Evolutionary conservation across 2,888 invertebrate species (phyloP).

Genomic region (Micropterix aruncella): DNA sequence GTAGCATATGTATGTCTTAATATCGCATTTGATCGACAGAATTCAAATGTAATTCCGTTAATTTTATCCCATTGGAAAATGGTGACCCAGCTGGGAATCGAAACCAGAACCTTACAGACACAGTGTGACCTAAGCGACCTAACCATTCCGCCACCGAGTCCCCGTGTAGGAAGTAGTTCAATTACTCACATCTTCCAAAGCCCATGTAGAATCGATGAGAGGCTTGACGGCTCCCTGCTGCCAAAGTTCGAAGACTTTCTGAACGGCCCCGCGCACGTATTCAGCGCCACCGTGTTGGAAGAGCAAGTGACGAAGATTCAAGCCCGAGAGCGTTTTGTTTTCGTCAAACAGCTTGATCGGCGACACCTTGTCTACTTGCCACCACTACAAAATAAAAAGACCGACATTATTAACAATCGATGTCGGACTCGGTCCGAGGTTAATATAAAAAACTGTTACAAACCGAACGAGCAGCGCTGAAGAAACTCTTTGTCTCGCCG

Average conservation of each 20-base stretch:
- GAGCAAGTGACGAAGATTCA: constrained; percentile 72
- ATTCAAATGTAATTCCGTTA: too few species aligned
- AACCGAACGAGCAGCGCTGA: constrained; percentile 81
- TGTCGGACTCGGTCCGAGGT: not conserved
- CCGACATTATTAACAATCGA: constrained; percentile 1
- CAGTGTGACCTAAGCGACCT: too few species aligned
- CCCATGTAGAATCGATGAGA: constrained; percentile 73
- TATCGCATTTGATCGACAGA: too few species aligned
- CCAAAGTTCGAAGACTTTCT: constrained; percentile 62
- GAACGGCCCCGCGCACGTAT: constrained; percentile 55
- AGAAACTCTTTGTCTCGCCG: constrained; percentile 83
- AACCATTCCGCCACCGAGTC: too few species aligned
- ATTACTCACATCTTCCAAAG: constrained; percentile 68
- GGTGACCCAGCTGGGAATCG: too few species aligned
- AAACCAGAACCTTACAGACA: too few species aligned
- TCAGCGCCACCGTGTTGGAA: constrained; percentile 62
- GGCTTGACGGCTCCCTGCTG: constrained; percentile 68
- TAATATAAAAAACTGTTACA: constrained; percentile 23
- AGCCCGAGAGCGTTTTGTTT: constrained; percentile 70
- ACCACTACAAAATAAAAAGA: constrained; percentile 47
- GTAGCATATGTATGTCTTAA: too few species aligned
- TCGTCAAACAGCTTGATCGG: constrained; percentile 82
- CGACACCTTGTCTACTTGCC: constrained; percentile 85
- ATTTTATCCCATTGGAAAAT: too few species aligned
- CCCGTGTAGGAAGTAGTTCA: too few species aligned